These are phyloP conservation scores for Meliscaeva auricollis DNA, from an alignment of 2,888 invertebrate genomes.

Conservation along the genomic window DNA sequence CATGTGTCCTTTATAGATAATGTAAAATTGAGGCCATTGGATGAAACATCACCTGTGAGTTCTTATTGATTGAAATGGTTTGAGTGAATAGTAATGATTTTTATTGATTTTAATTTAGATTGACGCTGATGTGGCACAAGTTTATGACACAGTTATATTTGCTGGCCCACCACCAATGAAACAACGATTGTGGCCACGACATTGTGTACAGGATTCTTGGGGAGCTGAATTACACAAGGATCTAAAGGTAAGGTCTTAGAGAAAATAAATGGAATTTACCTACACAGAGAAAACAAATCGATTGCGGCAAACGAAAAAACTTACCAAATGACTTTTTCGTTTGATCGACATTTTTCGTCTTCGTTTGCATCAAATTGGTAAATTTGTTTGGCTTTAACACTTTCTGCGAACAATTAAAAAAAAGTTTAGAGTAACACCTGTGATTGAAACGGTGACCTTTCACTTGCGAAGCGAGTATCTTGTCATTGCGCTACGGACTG, in stretches of 20 bases:
- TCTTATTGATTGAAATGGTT: not conserved
- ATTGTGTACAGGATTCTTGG: conserved; percentile 98
- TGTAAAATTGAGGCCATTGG: conserved; percentile 90
- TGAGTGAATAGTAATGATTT: not conserved
- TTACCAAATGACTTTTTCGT: no score
- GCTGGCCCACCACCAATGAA: conserved; percentile 93
- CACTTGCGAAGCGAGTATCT: no score
- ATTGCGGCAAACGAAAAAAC: not conserved
- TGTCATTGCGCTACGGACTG: no score
- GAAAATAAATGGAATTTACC: no score
- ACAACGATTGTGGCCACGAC: conserved; percentile 97
- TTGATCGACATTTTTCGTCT: no score
- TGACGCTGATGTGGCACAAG: conserved; percentile 90
- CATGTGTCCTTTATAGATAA: conserved; percentile 97
- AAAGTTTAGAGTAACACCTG: no score
- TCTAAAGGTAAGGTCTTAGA: conserved; percentile 87
- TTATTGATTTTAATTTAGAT: conserved; percentile 84
- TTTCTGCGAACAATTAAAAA: no score
- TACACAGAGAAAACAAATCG: not conserved
- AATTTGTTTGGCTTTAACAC: no score
- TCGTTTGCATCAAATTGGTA: no score
- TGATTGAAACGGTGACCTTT: no score
- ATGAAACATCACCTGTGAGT: conserved; percentile 89
- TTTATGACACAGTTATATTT: conserved; percentile 97
- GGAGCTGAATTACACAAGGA: conserved; percentile 97